A percentile compares a stretch with the other conserved stretches of the same genome.
These are phyloP conservation scores for Varroa destructor DNA, from an alignment of 1,140 invertebrate species.

Conservation along the genomic window DNA sequence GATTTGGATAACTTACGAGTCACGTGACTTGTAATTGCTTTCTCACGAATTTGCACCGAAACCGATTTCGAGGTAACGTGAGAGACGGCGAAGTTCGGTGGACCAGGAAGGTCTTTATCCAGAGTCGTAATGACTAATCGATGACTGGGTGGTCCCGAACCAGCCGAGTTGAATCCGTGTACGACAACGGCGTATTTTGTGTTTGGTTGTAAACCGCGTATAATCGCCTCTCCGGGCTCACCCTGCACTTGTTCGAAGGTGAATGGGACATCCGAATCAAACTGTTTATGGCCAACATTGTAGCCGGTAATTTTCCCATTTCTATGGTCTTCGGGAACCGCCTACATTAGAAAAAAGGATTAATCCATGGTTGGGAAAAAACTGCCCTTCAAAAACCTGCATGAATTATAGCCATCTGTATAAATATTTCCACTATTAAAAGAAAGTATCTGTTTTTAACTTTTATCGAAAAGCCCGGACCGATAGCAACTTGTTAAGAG, in stretches of 20 bases:
- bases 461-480: too few species aligned
- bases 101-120: constrained; percentile 11
- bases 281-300: constrained; percentile 20
- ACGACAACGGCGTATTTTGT: constrained; percentile 12
- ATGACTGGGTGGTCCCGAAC: constrained; percentile 13
- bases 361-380: too few species aligned
- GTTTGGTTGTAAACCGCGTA: constrained; percentile 12
- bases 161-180: constrained; percentile 1
- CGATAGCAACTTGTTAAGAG: too few species aligned
- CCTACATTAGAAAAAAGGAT: background rate
- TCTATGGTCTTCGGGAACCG: constrained; percentile 15
- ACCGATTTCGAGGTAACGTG: background rate
- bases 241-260: constrained; percentile 20
- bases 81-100: constrained; percentile 17
- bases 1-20: constrained; percentile 1
- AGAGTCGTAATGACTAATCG: background rate
- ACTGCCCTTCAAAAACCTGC: too few species aligned
- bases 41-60: constrained; percentile 21
- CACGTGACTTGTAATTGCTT: background rate
- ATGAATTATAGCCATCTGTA: too few species aligned
- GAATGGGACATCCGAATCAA: constrained; percentile 16
- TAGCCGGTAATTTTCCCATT: constrained; percentile 21
- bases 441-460: too few species aligned
- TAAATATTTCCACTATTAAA: too few species aligned
- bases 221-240: constrained; percentile 19